A percentile compares a stretch with the other conserved stretches of the same genome.
These are phyloP conservation scores for Muntiacus reevesi DNA, from an alignment of 2,113 vertebrate genomes.

Conservation along the genomic window DNA sequence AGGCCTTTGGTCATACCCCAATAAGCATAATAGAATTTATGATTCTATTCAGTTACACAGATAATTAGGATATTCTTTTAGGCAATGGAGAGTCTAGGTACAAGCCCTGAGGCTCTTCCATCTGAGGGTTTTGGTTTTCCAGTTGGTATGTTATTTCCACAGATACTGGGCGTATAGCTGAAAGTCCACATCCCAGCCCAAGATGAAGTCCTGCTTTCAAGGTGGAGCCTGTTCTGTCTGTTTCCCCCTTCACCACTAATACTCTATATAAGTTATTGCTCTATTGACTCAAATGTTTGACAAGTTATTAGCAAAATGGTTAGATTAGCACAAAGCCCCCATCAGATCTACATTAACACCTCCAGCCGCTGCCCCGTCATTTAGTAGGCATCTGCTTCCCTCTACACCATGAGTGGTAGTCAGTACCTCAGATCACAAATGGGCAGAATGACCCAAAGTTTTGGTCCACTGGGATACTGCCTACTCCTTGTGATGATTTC, in stretches of 20 bases:
- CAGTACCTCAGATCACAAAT: background rate
- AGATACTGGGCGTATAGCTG: background rate
- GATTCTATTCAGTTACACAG: background rate
- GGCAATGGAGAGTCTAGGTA: background rate
- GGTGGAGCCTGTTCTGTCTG: background rate
- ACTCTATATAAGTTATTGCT: background rate
- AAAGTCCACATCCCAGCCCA: background rate
- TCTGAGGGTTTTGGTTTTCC: background rate
- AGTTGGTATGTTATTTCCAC: background rate
- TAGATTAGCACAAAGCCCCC: background rate
- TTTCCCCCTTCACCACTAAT: background rate
- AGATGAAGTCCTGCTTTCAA: background rate
- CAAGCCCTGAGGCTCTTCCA: background rate
- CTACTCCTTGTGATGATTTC: background rate
- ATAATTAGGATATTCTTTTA: background rate
- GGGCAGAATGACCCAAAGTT: background rate
- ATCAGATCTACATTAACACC: background rate
- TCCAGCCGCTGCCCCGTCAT: background rate
- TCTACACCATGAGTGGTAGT: too few species aligned
- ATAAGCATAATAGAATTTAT: background rate
- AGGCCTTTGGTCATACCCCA: background rate
- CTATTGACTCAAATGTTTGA: background rate
- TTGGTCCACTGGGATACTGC: background rate
- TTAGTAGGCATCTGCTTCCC: background rate
- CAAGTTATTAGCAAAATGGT: background rate